phyloP scores from a whole-genome alignment of 2,888 invertebrate genomes.

The Macrostomum cliftonense region DNA sequence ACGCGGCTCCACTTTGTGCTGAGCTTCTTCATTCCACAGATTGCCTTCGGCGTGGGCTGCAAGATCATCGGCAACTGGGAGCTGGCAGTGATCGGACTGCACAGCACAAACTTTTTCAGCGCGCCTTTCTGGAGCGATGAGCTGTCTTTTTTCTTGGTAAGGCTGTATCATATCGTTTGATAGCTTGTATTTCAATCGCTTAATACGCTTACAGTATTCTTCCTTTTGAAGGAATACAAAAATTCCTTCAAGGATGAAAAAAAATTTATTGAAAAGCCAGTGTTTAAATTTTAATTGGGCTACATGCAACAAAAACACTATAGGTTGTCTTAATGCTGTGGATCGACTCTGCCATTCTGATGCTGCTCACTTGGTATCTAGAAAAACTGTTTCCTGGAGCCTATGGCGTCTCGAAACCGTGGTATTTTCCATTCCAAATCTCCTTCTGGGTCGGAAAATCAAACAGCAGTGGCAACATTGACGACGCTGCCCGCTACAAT shows the following conservation, averaged over 20 bases:
- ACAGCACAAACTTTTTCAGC: constrained; percentile 42
- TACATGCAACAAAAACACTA: too few species aligned
- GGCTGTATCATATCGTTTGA: too few species aligned
- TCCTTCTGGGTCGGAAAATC: constrained; percentile 15
- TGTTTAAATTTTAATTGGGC: too few species aligned
- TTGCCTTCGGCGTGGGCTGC: constrained; percentile 61
- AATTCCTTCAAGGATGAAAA: too few species aligned
- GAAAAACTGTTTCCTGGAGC: constrained; percentile 34
- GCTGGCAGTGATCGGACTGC: constrained; percentile 48
- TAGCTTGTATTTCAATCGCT: too few species aligned
- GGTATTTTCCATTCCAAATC: constrained; percentile 19
- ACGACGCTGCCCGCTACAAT: too few species aligned
- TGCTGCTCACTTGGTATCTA: constrained; percentile 34
- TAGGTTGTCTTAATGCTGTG: constrained; percentile 37
- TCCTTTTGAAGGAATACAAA: too few species aligned
- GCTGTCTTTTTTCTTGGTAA: too few species aligned
- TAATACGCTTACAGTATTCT: too few species aligned
- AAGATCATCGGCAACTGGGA: constrained; percentile 54
- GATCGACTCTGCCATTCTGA: constrained; percentile 32
- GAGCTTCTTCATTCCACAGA: constrained; percentile 59
- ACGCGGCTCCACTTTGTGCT: constrained; percentile 15
- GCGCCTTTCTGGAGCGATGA: too few species aligned
- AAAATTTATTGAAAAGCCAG: too few species aligned
- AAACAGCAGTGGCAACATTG: too few species aligned
- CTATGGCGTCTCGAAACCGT: constrained; percentile 22